Percentiles rank a stretch among this genome's conserved stretches.
Evolutionary conservation across 2,888 invertebrate genomes (phyloP).

Genomic region (Tiliacea citrago): DNA sequence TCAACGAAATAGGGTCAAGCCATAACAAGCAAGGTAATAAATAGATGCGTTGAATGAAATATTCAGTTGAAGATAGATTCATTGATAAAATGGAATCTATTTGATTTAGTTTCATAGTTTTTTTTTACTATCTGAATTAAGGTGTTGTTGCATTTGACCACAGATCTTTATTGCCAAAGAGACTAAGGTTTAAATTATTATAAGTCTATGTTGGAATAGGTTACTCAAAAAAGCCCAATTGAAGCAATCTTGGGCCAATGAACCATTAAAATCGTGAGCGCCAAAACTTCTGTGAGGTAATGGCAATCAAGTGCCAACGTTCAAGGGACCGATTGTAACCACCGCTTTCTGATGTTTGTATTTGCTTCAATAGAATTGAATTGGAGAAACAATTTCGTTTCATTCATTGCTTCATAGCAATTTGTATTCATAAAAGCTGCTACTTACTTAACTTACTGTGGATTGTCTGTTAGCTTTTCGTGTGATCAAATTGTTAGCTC

Average conservation of each 20-base stretch:
- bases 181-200: conserved; percentile 10
- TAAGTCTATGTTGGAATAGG: conserved; percentile 35
- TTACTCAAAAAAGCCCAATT: conserved; percentile 38
- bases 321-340: conserved; percentile 30
- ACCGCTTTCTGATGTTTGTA: conserved; percentile 12
- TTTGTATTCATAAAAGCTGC: conserved; percentile 18
- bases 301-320: conserved; percentile 30
- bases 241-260: conserved; percentile 49
- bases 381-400: conserved; percentile 17
- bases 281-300: conserved; percentile 52
- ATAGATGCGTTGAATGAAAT: conserved; percentile 35
- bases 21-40: conserved; percentile 25
- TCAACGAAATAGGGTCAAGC: conserved; percentile 41
- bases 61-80: conserved; percentile 11
- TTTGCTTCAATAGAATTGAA: conserved; percentile 20
- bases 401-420: conserved; percentile 31
- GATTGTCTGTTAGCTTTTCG: conserved; percentile 9
- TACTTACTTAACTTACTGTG: conserved; percentile 17
- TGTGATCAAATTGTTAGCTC: conserved; percentile 24
- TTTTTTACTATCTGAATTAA: not conserved
- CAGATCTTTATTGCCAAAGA: conserved; percentile 9
- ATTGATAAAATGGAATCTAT: conserved; percentile 23
- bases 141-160: not conserved
- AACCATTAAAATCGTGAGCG: conserved; percentile 58
- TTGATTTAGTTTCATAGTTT: not conserved